phyloP scores from a whole-genome alignment of 2,113 vertebrate species.

The Platysteira castanea region DNA sequence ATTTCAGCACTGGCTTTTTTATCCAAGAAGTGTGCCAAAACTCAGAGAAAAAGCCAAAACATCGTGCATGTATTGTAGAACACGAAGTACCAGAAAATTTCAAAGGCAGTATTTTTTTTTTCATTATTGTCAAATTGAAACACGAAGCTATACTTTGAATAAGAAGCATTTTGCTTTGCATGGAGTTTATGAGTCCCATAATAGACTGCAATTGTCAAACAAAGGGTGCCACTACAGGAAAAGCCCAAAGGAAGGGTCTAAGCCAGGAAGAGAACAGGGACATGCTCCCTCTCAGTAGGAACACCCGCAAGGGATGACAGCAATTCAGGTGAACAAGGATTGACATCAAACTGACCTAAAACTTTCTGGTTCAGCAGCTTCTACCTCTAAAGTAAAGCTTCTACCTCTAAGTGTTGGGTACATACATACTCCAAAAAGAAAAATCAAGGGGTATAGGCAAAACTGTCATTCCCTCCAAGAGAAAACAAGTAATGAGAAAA shows the following conservation, averaged over 20 bases:
- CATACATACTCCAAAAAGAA: background rate
- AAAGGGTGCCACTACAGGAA: background rate
- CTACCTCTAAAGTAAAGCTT: background rate
- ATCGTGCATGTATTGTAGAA: background rate
- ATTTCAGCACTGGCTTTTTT: background rate
- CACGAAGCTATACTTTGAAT: background rate
- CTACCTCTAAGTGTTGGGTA: too few relatives aligned
- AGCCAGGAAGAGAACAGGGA: background rate
- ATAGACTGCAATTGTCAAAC: background rate
- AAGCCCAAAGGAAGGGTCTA: background rate
- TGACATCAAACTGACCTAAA: background rate
- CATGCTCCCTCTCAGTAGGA: background rate
- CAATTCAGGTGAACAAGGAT: background rate
- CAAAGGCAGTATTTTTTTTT: background rate
- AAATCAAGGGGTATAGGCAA: background rate
- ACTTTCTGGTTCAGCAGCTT: background rate
- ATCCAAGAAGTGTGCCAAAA: background rate
- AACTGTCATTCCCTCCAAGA: background rate
- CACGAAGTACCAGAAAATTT: background rate
- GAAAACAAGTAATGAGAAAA: background rate
- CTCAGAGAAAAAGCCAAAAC: background rate
- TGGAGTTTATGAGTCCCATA: background rate
- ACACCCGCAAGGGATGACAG: rapidly evolving
- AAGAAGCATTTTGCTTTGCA: background rate
- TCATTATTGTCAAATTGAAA: background rate